Evolutionary conservation across 2,888 invertebrate species (phyloP).

Genomic region (Andrena praecox): DNA sequence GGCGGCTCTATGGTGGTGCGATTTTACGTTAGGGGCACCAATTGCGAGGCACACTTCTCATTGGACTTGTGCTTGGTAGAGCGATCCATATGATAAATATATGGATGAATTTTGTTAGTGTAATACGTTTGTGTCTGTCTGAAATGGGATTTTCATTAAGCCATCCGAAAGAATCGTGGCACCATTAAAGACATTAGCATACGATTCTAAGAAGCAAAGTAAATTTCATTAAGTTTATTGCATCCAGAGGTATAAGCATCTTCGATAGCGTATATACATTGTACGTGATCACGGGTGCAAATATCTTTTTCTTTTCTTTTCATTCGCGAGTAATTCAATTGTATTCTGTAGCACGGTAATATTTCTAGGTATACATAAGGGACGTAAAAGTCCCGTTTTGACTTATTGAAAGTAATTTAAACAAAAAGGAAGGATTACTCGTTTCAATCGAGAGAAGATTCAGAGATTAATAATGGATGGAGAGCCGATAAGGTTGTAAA

Average conservation of each 20-base stretch:
- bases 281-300: conserved; percentile 25
- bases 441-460: conserved; percentile 22
- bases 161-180: conserved; percentile 20
- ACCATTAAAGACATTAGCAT: conserved; percentile 36
- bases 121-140: conserved; percentile 37
- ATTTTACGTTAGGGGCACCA: conserved; percentile 36
- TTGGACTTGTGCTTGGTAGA: conserved; percentile 13
- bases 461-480: conserved; percentile 22
- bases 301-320: conserved; percentile 2
- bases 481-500: conserved; percentile 35
- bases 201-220: conserved; percentile 9
- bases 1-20: conserved; percentile 20
- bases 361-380: conserved; percentile 42
- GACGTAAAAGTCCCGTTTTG: conserved; percentile 36
- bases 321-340: conserved; percentile 29
- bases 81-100: conserved; percentile 31
- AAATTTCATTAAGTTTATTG: conserved; percentile 35
- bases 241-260: conserved; percentile 34
- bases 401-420: conserved; percentile 62
- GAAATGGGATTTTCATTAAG: conserved; percentile 37
- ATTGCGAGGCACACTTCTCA: conserved; percentile 39
- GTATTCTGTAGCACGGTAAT: conserved; percentile 48
- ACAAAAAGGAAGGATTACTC: conserved; percentile 40
- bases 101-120: conserved; percentile 34
- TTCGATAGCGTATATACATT: conserved; percentile 21